Evolutionary conservation across 1,140 invertebrate genomes (phyloP).

Genomic region (Dysdera silvatica): DNA sequence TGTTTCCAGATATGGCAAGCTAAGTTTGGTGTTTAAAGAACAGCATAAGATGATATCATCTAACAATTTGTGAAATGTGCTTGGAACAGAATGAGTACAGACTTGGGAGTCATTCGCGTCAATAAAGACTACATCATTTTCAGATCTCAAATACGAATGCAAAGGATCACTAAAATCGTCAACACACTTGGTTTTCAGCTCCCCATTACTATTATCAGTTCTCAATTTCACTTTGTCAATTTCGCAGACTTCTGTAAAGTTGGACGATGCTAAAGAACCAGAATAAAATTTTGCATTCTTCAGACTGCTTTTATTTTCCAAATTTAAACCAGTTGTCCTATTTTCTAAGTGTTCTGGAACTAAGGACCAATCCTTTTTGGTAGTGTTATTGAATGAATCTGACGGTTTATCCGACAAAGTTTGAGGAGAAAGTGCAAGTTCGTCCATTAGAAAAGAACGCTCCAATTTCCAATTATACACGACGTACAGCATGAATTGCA

Average conservation of each 20-base stretch:
- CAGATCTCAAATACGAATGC: conserved; percentile 55
- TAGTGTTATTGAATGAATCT: no score
- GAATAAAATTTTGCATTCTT: no score
- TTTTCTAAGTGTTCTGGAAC: no score
- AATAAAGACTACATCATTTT: conserved; percentile 45
- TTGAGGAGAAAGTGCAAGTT: conserved; percentile 57
- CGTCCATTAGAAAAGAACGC: conserved; percentile 79
- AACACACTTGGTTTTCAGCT: conserved; percentile 50
- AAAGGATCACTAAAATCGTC: conserved; percentile 69
- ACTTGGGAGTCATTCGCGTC: conserved; percentile 39
- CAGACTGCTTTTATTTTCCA: no score
- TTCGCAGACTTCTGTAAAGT: no score
- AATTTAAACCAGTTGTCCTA: no score
- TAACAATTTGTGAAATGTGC: conserved; percentile 64
- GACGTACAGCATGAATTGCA: conserved; percentile 70
- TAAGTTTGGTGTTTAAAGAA: conserved; percentile 76
- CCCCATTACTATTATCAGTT: conserved; percentile 25
- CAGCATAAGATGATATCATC: conserved; percentile 58
- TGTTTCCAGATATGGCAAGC: conserved; percentile 80
- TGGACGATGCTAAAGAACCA: no score
- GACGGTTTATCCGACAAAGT: conserved; percentile 28
- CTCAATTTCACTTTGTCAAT: conserved; percentile 9
- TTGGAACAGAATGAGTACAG: conserved; percentile 54
- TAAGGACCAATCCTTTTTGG: no score
- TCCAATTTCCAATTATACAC: conserved; percentile 88